phyloP scores from a whole-genome alignment of 1,140 invertebrate species.

The Leptinotarsa defecta region DNA sequence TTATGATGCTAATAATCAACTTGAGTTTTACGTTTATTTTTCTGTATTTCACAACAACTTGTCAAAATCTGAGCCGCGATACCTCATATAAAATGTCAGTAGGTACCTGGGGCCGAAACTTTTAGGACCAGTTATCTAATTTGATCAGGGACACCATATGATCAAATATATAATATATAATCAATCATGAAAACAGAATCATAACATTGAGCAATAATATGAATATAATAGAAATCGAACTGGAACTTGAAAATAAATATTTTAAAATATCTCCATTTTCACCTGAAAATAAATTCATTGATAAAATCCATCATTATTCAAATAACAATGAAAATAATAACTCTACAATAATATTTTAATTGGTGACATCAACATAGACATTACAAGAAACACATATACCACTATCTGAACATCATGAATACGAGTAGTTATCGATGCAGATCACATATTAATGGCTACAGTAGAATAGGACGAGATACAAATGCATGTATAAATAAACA shows the following conservation, averaged over 20 bases:
- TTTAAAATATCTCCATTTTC: background rate
- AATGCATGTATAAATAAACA: background rate
- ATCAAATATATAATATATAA: background rate
- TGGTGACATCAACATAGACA: slow-evolving; percentile 9
- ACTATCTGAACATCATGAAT: background rate
- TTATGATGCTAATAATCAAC: too few relatives aligned
- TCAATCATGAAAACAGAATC: background rate
- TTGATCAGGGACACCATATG: too few relatives aligned
- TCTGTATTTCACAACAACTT: too few relatives aligned
- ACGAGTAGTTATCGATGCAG: too few relatives aligned
- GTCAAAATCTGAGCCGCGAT: too few relatives aligned
- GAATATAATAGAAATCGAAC: background rate
- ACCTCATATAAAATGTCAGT: too few relatives aligned
- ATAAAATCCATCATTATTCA: background rate
- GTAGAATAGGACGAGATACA: too few relatives aligned
- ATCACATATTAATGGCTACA: too few relatives aligned
- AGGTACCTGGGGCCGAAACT: too few relatives aligned
- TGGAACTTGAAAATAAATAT: background rate
- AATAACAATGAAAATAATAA: background rate
- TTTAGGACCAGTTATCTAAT: too few relatives aligned
- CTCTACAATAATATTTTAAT: background rate
- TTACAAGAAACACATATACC: background rate
- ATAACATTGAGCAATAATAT: background rate
- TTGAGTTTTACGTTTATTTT: too few relatives aligned
- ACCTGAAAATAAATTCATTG: background rate